Evolutionary conservation across 2,113 vertebrate genomes (phyloP).

Genomic region (Chloebia gouldiae): DNA sequence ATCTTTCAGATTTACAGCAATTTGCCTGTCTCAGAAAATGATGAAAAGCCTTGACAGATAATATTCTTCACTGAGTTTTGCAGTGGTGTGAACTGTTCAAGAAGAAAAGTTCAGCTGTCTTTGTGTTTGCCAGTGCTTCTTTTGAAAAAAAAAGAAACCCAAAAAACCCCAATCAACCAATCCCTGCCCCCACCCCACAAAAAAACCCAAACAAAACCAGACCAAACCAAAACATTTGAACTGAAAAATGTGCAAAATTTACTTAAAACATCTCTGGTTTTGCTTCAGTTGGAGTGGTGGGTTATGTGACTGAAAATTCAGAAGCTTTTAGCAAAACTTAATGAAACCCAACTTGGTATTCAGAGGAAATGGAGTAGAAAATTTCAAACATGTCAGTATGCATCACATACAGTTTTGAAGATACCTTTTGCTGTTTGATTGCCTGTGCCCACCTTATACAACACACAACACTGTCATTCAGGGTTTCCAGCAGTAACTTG

Average conservation of each 20-base stretch:
- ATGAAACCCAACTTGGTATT: background rate
- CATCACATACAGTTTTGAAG: background rate
- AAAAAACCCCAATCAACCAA: background rate
- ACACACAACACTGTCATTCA: background rate
- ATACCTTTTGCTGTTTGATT: background rate
- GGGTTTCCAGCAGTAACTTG: background rate
- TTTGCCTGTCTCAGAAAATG: background rate
- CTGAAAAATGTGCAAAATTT: background rate
- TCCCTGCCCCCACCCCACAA: too few relatives aligned
- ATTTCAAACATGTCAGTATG: background rate
- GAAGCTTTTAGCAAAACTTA: background rate
- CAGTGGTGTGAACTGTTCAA: background rate
- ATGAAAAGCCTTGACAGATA: background rate
- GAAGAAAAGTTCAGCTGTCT: background rate
- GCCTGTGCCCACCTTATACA: background rate
- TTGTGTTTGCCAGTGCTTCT: background rate
- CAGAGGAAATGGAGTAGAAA: background rate
- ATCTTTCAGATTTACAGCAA: background rate
- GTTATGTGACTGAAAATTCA: background rate
- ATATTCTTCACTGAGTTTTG: background rate
- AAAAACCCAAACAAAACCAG: background rate
- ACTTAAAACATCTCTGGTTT: background rate
- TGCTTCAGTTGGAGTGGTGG: background rate
- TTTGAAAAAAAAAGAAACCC: background rate
- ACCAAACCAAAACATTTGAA: background rate